Evolutionary conservation across 2,113 vertebrate species (phyloP).

Genomic region (Speoplatyrhinus poulsoni): DNA sequence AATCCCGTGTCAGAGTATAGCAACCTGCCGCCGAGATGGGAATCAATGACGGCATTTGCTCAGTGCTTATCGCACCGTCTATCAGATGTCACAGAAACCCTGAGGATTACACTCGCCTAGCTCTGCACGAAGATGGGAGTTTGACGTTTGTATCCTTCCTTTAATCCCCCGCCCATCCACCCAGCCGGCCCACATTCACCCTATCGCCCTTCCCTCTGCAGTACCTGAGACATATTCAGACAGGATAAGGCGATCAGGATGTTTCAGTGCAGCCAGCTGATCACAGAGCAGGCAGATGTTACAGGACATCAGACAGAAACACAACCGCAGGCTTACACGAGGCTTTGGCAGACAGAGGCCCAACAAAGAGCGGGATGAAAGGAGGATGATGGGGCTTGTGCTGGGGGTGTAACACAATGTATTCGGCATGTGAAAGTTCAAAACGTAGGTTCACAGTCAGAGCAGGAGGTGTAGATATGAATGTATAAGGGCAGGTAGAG

Average conservation of each 20-base stretch:
- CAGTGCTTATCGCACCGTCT: constrained; percentile 54
- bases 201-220: constrained; percentile 5
- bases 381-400: neutral
- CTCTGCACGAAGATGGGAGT: neutral
- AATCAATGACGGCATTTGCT: constrained; percentile 59
- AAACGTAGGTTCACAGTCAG: neutral
- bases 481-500: neutral
- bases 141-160: neutral
- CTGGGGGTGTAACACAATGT: neutral
- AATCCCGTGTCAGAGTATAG: constrained; percentile 37
- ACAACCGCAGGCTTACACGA: constrained; percentile 48
- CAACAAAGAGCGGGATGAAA: constrained; percentile 10
- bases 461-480: neutral
- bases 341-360: constrained; percentile 29
- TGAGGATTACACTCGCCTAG: constrained; percentile 49
- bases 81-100: constrained; percentile 54
- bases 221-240: constrained; percentile 12
- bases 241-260: constrained; percentile 35
- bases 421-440: neutral
- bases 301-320: constrained; percentile 46
- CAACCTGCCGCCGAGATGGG: constrained; percentile 39
- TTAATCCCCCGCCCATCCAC: no score
- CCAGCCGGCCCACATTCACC: neutral
- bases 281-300: constrained; percentile 48
- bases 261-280: constrained; percentile 44